A percentile compares a stretch with the other conserved stretches of the same genome.
Conservation (phyloP, 2,888 invertebrate species). For the Cylloceria caligata region DNA sequence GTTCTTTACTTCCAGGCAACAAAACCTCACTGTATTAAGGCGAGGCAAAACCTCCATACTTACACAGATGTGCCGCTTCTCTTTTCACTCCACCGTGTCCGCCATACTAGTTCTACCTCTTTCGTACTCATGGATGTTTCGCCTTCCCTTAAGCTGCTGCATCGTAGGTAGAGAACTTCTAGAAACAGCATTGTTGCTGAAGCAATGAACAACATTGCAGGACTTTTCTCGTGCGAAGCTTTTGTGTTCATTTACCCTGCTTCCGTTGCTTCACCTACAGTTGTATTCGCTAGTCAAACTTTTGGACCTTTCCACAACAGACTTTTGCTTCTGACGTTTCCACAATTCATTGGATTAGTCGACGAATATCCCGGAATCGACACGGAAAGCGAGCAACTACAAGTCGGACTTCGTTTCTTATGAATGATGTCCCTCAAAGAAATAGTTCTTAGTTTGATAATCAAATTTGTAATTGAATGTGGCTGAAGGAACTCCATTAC, state of each 20-base stretch:
- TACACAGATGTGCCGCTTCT: no score
- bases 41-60: no score
- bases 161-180: conserved; percentile 28
- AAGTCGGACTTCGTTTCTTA: not conserved
- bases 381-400: not conserved
- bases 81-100: no score
- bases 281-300: conserved; percentile 12
- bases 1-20: not conserved
- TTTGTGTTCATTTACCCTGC: conserved; percentile 11
- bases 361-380: not conserved
- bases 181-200: conserved; percentile 13
- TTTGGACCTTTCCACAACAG: conserved; percentile 6
- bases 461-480: not conserved
- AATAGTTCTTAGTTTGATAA: not conserved
- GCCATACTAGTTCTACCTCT: no score
- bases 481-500: no score
- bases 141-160: no score
- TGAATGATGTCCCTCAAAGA: not conserved
- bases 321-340: conserved; percentile 14
- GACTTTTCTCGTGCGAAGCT: conserved; percentile 10
- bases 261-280: not conserved
- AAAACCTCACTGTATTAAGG: conserved; percentile 17
- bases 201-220: conserved; percentile 9
- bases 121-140: no score
- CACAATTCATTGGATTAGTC: not conserved